Evolutionary conservation across 2,113 vertebrate genomes (phyloP).

Genomic region (Labrus mixtus): DNA sequence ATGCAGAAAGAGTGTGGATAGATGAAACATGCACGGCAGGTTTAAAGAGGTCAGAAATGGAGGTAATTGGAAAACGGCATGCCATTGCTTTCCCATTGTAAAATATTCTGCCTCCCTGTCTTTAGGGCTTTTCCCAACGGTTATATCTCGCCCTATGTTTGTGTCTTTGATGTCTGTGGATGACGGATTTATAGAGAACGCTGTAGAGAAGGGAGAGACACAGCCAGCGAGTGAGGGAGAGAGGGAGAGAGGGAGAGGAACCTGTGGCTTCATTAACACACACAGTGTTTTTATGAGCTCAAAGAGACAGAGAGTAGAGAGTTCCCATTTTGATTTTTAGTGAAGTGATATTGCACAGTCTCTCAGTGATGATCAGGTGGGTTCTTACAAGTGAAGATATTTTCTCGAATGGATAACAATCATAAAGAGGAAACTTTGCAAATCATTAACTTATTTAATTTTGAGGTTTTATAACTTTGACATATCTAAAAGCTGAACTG

Average conservation of each 20-base stretch:
- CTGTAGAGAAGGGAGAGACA: slow-evolving; percentile 18
- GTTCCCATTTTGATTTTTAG: background rate
- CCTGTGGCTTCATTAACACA: slow-evolving; percentile 55
- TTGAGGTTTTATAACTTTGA: too few relatives aligned
- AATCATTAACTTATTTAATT: too few relatives aligned
- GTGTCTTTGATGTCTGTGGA: slow-evolving; percentile 67
- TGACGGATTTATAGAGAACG: slow-evolving; percentile 56
- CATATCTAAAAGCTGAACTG: too few relatives aligned
- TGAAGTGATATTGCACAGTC: background rate
- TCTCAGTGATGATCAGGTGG: background rate
- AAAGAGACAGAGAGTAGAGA: background rate
- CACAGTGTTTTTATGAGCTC: background rate
- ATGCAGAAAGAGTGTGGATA: slow-evolving; percentile 28
- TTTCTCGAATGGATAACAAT: too few relatives aligned
- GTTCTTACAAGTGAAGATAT: background rate
- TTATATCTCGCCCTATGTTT: slow-evolving; percentile 56
- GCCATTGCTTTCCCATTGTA: slow-evolving; percentile 23
- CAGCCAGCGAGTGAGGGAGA: background rate
- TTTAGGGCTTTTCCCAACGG: slow-evolving; percentile 56
- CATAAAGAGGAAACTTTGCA: too few relatives aligned
- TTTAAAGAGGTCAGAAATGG: slow-evolving; percentile 54
- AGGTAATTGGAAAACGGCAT: slow-evolving; percentile 63
- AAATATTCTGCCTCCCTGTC: slow-evolving; percentile 48
- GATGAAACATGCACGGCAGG: slow-evolving; percentile 49
- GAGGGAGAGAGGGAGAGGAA: slow-evolving; percentile 22